Conservation (phyloP, 2,797 vertebrate genomes). For the Labroides dimidiatus region DNA sequence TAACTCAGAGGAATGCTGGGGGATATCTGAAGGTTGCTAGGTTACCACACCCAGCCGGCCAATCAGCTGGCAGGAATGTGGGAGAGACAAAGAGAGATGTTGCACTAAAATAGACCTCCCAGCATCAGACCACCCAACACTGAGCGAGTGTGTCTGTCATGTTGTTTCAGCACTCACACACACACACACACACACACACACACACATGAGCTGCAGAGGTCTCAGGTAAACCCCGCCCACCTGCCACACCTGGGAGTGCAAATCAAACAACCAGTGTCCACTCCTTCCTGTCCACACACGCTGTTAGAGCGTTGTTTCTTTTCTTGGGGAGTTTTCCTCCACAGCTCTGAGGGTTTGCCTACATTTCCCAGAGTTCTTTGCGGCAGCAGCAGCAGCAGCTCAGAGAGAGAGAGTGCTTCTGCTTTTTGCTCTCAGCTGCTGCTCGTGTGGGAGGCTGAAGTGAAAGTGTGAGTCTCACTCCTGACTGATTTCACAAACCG, state of each 20-base stretch:
- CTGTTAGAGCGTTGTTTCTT: neutral
- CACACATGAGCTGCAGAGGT: conserved; percentile 4
- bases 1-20: conserved; percentile 53
- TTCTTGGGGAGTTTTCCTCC: too few species aligned
- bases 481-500: neutral
- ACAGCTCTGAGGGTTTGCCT: neutral
- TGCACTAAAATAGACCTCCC: conserved; percentile 47
- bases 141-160: neutral
- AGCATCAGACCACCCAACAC: conserved; percentile 41
- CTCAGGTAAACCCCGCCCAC: conserved; percentile 29
- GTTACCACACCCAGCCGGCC: conserved; percentile 46
- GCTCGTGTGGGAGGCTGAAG: conserved; percentile 10
- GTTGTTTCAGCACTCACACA: neutral
- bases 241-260: neutral
- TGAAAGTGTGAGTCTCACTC: conserved; percentile 15
- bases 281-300: neutral
- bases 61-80: conserved; percentile 62
- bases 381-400: neutral
- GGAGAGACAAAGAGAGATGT: conserved; percentile 39
- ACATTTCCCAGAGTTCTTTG: conserved; percentile 25
- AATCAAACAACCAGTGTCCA: conserved; percentile 13
- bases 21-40: conserved; percentile 66
- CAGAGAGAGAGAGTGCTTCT: neutral
- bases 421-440: neutral
- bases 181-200: conserved; percentile 13